Base-by-base conservation (phyloP, 2,888 invertebrate genomes). In the Polymixis lichenea region DNA sequence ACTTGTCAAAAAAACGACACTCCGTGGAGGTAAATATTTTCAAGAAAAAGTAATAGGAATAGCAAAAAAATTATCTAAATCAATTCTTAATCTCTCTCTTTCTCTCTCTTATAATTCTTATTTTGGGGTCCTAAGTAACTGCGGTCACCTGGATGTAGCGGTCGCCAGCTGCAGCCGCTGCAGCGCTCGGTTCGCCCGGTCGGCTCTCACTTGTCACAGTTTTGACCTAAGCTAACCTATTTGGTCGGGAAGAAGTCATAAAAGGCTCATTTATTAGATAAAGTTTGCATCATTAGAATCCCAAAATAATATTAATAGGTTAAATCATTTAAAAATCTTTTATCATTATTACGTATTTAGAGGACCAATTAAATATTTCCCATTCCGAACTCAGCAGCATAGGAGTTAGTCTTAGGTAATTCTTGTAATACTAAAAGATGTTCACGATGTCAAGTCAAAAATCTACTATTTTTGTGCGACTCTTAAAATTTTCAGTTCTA, bases 21-120 rank as follows among this genome's bases (percentile, higher is more conserved):
- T 62, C 38, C 49, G 55, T 70, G 49, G 55, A 64, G 65, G 66
- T 75, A 77, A 75, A 79, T 80, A 83, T 75, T 88, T 84, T 79
- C 75, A 70, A 75, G 73, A 83, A 72, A 85, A 13, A 83, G 43
- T 65, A 28, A 25, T 61, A 73, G 73, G 69, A 71, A 51, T 64
- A 68, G 22, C 7, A 46, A 64, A 75, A 78, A 84, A 94, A 94
- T 94, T 88, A 93, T 74, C 83, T 92, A 86, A 92, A 91, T 91
- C 91, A 90, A 82, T 83, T 93, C 76, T n/a, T n/a, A n/a, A n/a
- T n/a, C n/a, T n/a, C n/a, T n/a, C n/a, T n/a, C n/a, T n/a, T n/a
- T n/a, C n/a, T n/a, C n/a, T n/a, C n/a, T n/a, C n/a, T n/a, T n/a
- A n/a, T n/a, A n/a, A n/a, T n/a, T n/a, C n/a, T n/a, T n/a, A n/a